Conservation (phyloP, 2,888 invertebrate genomes). For the Drosophila ezoana region DNA sequence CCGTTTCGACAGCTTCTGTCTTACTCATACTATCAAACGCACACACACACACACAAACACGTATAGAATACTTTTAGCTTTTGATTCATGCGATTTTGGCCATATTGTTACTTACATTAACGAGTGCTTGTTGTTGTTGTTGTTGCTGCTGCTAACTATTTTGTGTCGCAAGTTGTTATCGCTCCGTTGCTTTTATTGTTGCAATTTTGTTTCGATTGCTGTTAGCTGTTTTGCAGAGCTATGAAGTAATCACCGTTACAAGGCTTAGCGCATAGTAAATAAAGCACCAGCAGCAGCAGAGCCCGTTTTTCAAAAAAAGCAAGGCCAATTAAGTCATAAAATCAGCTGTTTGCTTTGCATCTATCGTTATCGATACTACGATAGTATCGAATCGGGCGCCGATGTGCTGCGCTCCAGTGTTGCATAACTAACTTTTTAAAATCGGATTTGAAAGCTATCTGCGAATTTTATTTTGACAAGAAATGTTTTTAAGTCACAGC, state of each 20-base stretch:
- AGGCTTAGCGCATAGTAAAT: conserved; percentile 54
- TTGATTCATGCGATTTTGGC: conserved; percentile 7
- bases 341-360: conserved; percentile 33
- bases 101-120: conserved; percentile 43
- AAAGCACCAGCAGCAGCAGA: conserved; percentile 30
- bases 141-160: conserved; percentile 13
- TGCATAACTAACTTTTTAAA: background rate
- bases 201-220: conserved; percentile 8
- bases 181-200: conserved; percentile 6
- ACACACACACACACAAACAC: conserved; percentile 16
- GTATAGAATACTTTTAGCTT: conserved; percentile 14
- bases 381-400: conserved; percentile 1
- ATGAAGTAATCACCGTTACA: conserved; percentile 47
- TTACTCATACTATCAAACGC: conserved; percentile 43
- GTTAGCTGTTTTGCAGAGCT: conserved; percentile 5
- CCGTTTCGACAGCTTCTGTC: conserved; percentile 16
- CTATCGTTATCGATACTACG: conserved; percentile 19
- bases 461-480: too few species aligned
- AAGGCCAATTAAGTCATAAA: conserved; percentile 48
- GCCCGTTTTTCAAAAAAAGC: conserved; percentile 34
- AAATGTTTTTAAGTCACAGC: too few species aligned
- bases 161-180: conserved; percentile 44
- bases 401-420: background rate
- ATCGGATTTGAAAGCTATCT: background rate
- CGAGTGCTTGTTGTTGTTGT: conserved; percentile 4